These are phyloP conservation scores for Oreonectes daqikongensis DNA, from an alignment of 2,797 vertebrate genomes.

Conservation along the genomic window DNA sequence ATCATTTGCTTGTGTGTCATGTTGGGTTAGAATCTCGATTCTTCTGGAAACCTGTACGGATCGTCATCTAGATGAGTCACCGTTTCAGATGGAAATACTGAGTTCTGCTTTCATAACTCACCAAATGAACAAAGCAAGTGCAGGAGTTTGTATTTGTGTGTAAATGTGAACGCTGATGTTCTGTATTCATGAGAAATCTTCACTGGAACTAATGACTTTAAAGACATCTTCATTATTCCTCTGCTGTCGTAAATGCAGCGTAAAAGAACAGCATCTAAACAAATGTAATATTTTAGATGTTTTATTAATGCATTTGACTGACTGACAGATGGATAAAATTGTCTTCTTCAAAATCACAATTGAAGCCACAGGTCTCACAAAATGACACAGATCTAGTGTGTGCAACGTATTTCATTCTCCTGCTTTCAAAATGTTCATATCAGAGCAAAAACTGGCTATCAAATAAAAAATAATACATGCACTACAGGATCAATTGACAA, in stretches of 20 bases:
- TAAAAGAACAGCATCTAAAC: constrained; percentile 47
- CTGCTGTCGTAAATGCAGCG: constrained; percentile 63
- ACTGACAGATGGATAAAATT: too few species aligned
- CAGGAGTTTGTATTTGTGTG: constrained; percentile 45
- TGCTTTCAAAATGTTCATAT: too few species aligned
- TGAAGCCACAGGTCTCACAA: too few species aligned
- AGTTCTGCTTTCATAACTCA: constrained; percentile 41
- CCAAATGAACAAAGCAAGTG: neutral
- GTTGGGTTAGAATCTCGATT: constrained; percentile 40
- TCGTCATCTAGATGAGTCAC: constrained; percentile 33
- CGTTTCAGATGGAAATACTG: constrained; percentile 35
- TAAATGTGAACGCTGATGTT: constrained; percentile 57
- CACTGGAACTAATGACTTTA: constrained; percentile 70
- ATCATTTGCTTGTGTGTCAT: constrained; percentile 10
- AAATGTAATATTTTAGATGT: too few species aligned
- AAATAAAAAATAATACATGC: too few species aligned
- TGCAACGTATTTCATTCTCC: too few species aligned
- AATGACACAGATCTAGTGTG: too few species aligned
- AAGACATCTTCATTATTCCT: constrained; percentile 66
- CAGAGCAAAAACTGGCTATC: too few species aligned
- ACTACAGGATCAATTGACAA: too few species aligned
- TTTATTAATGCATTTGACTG: too few species aligned
- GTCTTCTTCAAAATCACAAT: too few species aligned
- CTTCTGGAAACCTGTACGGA: constrained; percentile 41
- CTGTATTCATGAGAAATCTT: constrained; percentile 65